Evolutionary conservation across 2,888 invertebrate genomes (phyloP).

Genomic region (Smittia sp.): DNA sequence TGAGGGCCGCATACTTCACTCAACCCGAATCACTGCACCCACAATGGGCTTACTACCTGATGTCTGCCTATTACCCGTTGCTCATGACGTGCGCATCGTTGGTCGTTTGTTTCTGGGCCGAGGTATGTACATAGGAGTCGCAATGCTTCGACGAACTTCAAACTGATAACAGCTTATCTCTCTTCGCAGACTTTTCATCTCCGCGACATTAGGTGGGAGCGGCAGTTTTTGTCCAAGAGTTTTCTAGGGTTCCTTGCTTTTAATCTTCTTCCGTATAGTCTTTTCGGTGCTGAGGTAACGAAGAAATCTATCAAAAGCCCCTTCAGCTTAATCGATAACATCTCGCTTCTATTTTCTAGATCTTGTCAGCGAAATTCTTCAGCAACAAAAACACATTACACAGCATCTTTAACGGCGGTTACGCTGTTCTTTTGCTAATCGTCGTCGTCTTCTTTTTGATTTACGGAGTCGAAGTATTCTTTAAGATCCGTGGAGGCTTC

Average conservation of each 20-base stretch:
- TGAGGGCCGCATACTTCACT: constrained; percentile 86
- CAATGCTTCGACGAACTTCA: not conserved
- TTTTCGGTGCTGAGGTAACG: constrained; percentile 69
- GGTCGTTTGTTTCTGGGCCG: constrained; percentile 92
- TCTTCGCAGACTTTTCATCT: constrained; percentile 80
- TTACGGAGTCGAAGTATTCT: constrained; percentile 91
- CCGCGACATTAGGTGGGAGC: constrained; percentile 81
- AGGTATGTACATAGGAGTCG: constrained; percentile 57
- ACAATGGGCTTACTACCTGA: constrained; percentile 80
- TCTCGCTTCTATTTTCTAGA: not conserved
- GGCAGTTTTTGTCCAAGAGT: constrained; percentile 86
- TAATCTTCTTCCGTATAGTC: constrained; percentile 82
- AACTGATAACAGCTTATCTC: constrained; percentile 42
- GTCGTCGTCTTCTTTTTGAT: constrained; percentile 90
- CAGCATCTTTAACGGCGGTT: constrained; percentile 87
- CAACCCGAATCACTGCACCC: constrained; percentile 80
- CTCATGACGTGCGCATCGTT: constrained; percentile 84
- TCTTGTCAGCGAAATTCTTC: constrained; percentile 50
- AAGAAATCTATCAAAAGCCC: no score
- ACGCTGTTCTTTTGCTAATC: constrained; percentile 84
- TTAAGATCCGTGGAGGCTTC: constrained; percentile 88
- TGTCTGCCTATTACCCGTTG: constrained; percentile 87
- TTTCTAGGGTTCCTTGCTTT: constrained; percentile 86
- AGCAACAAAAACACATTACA: constrained; percentile 59
- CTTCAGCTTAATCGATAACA: not conserved